Conservation (phyloP, 2,888 invertebrate genomes). For the Drosophila nigritarsus region DNA sequence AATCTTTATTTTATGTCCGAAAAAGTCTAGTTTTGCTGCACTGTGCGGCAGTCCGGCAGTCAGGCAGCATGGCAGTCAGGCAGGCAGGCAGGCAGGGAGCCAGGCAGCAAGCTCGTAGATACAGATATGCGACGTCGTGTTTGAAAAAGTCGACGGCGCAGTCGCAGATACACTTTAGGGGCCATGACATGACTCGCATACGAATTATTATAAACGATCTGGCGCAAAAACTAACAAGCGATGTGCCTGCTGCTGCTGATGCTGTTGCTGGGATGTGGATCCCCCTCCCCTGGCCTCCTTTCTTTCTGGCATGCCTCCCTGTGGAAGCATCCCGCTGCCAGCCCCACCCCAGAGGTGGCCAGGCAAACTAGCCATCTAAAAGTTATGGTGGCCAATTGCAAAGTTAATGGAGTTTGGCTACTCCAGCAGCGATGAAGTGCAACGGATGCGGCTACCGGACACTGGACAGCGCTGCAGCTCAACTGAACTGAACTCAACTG, state of each 20-base stretch:
- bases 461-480: slow-evolving; percentile 24
- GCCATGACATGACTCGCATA: slow-evolving; percentile 83
- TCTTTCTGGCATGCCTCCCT: neutral
- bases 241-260: slow-evolving; percentile 35
- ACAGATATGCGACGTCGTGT: slow-evolving; percentile 73
- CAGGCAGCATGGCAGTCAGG: neutral
- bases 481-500: slow-evolving; percentile 20
- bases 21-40: neutral
- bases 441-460: slow-evolving; percentile 66
- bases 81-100: neutral
- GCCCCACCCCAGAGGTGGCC: slow-evolving; percentile 25
- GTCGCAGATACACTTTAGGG: slow-evolving; percentile 81
- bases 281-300: neutral
- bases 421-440: slow-evolving; percentile 69
- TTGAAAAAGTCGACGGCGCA: slow-evolving; percentile 62
- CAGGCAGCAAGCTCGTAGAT: slow-evolving; percentile 59
- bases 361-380: slow-evolving; percentile 54
- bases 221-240: slow-evolving; percentile 79
- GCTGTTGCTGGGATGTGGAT: slow-evolving; percentile 40
- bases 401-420: slow-evolving; percentile 83
- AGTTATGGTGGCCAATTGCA: slow-evolving; percentile 82
- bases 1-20: neutral
- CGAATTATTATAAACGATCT: slow-evolving; percentile 82
- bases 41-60: neutral
- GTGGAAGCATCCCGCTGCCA: neutral